Conservation (phyloP, 35 echinoderm and acorn worm species). For the Ophiothrix spiculata region DNA sequence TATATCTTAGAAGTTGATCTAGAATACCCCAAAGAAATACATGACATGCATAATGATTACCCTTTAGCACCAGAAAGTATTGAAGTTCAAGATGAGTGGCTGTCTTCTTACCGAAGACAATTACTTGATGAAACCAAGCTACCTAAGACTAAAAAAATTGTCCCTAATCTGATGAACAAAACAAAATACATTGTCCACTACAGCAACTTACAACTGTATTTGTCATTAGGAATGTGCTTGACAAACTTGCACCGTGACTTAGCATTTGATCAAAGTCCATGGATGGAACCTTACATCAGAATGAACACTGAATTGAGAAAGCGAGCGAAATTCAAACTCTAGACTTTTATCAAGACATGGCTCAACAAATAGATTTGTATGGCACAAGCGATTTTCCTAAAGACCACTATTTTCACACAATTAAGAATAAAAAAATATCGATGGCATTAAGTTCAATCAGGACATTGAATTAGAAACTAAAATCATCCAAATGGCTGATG, state of each 20-base stretch:
- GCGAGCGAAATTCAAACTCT: neutral
- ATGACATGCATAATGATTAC: neutral
- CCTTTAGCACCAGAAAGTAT: neutral
- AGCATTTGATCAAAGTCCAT: neutral
- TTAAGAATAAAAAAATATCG: no score
- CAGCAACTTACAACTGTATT: slow-evolving; percentile 11
- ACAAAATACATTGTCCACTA: slow-evolving; percentile 14
- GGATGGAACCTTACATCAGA: neutral
- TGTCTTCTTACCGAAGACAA: neutral
- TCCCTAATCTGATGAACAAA: neutral
- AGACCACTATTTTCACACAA: no score
- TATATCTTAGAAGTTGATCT: neutral
- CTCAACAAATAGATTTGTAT: no score
- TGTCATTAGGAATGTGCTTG: neutral
- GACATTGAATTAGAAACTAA: no score
- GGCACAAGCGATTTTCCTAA: no score
- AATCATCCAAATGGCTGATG: no score
- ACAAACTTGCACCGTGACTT: neutral
- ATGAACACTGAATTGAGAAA: neutral
- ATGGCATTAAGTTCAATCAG: no score
- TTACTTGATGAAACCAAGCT: neutral
- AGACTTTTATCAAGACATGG: no score
- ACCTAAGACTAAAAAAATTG: neutral
- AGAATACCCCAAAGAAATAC: no score
- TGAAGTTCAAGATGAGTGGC: neutral